phyloP scores from a whole-genome alignment of 35 echinoderm and acorn worm species.

The Nesometra sesokonis region DNA sequence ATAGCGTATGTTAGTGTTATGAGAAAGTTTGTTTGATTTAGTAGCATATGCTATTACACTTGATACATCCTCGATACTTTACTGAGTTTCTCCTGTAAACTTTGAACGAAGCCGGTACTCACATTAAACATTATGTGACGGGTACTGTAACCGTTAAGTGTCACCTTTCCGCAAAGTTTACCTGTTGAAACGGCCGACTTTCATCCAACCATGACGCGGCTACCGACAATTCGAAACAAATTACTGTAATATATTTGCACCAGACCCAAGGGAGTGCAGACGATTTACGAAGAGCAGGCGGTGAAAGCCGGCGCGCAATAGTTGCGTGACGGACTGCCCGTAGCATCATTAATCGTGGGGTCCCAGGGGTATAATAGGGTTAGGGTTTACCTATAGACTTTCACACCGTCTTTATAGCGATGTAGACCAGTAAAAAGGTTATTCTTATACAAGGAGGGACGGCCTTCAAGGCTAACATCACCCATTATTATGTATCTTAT shows the following conservation, averaged over 20 bases:
- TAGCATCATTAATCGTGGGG: neutral
- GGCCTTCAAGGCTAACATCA: neutral
- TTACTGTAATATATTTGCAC: neutral
- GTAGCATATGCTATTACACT: too few relatives aligned
- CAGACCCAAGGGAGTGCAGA: neutral
- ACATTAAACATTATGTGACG: neutral
- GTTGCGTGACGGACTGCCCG: neutral
- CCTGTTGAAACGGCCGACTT: neutral
- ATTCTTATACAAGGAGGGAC: neutral
- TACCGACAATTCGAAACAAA: neutral
- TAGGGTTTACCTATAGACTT: neutral
- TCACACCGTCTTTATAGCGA: neutral
- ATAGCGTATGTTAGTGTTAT: too few relatives aligned
- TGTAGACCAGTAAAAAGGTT: neutral
- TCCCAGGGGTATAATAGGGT: neutral
- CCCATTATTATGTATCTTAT: neutral
- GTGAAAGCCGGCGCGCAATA: neutral
- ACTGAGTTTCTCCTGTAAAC: neutral
- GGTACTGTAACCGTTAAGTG: neutral
- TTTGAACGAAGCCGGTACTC: neutral
- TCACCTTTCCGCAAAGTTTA: neutral
- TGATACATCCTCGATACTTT: neutral
- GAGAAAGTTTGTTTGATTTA: too few relatives aligned
- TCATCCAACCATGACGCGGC: neutral
- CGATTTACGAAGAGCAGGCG: neutral